Percentiles rank a stretch among this genome's conserved stretches.
phyloP scores from a whole-genome alignment of 2,113 vertebrate species.

The Sitta europaea region DNA sequence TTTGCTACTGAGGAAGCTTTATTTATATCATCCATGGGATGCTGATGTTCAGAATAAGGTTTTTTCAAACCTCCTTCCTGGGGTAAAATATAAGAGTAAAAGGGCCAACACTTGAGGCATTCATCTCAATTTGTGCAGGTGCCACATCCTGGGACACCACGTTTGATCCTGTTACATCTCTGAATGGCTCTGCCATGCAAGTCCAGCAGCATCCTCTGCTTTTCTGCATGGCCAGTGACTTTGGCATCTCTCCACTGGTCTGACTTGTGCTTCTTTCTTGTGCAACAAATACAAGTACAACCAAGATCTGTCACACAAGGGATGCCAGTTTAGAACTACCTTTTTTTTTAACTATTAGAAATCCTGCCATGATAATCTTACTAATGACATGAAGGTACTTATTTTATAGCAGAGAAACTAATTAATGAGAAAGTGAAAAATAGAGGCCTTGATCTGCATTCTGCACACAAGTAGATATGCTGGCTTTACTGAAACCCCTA shows the following conservation, averaged over 20 bases:
- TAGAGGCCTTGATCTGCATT: not conserved
- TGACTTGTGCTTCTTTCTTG: not conserved
- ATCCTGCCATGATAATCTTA: not conserved
- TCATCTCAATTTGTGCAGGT: not conserved
- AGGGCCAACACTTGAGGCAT: not conserved
- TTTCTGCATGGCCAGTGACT: not conserved
- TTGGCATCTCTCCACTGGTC: not conserved
- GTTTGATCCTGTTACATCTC: not conserved
- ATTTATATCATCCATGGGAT: not conserved
- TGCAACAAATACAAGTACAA: not conserved
- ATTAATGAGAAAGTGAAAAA: conserved; percentile 31
- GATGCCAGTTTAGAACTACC: not conserved
- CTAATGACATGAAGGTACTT: not conserved
- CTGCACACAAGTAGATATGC: not conserved
- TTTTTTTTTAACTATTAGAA: not conserved
- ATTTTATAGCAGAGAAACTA: not conserved
- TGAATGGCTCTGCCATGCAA: not conserved
- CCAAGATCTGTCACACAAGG: not conserved
- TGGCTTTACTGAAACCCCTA: not conserved
- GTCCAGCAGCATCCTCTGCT: not conserved
- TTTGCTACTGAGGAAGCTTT: not conserved
- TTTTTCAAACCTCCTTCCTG: not conserved
- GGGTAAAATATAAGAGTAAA: not conserved
- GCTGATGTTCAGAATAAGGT: not conserved
- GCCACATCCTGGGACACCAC: not conserved